Base-by-base conservation (phyloP, 2,797 vertebrate species). In the Nyctalus aviator region DNA sequence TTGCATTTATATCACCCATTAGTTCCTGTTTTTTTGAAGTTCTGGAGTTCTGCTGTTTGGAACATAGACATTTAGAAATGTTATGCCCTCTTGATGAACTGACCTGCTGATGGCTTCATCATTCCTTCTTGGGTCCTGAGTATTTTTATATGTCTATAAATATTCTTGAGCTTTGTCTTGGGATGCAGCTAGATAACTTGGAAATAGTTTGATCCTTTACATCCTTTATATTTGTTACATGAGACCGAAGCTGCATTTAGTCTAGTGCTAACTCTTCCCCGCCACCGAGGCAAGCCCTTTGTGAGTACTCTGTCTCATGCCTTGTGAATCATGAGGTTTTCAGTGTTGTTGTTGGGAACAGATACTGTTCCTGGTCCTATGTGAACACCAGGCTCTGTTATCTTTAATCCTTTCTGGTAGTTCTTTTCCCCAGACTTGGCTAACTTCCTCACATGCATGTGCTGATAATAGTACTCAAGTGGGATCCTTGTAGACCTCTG, bases 121-220 rank as follows among this genome's bases (percentile, higher is more conserved):
- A 48, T 57, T 15, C 53, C 6, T 77, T 72, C 4, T 35, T 84
- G 32, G 46, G 20, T 91, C 44, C 50, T 72, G 21, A 66, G 6
- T 91, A 84, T 59, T 79, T 88, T 64, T 44, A 15, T 35, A 91
- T 96, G 83, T 27, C 57, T 87, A 41, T 62, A 91, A 82, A 69
- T 93, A 81, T 59, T 93, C 32, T 68, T 27, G 8, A 46, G 10
- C 44, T 87, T 91, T 93, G 12, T 77, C 84, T 44, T 72, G 46
- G 59, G 76, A 30, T 88, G 13, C 32, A 62, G 30, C 81, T 88
- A 76, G 50, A 18, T 76, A 50, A 83, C 53, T 35, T 48, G 6
- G 55, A 93, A 90, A 62, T 23, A 37, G 11, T 72, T 35, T 92
- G 71, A 21, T 92, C n/a, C 23, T 87, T 87, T 35, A 62, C 9